These are phyloP conservation scores for Zosterops hypoxanthus DNA, from an alignment of 2,113 vertebrate genomes.

Conservation along the genomic window DNA sequence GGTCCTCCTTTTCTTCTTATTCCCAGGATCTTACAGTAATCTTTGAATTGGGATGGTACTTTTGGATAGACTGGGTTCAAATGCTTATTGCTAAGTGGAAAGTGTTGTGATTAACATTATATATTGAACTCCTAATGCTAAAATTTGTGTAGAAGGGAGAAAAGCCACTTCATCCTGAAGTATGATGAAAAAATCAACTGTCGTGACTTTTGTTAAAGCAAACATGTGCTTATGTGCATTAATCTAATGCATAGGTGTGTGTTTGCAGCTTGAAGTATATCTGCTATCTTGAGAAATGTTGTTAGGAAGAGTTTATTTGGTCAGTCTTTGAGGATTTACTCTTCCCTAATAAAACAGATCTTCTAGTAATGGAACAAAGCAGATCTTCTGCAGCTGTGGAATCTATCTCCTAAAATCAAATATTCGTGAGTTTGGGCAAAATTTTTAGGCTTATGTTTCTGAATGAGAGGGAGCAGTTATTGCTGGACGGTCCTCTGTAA, in stretches of 20 bases:
- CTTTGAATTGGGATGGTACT: neutral
- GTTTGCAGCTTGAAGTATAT: neutral
- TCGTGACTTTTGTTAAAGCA: neutral
- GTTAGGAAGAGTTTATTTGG: neutral
- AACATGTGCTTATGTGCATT: too few species aligned
- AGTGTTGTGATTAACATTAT: neutral
- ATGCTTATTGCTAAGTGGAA: neutral
- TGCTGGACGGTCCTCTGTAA: neutral
- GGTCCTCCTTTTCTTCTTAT: neutral
- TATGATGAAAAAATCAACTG: neutral
- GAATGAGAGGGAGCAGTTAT: neutral
- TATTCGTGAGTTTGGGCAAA: neutral
- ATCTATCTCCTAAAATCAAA: neutral
- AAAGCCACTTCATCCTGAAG: neutral
- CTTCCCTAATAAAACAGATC: neutral
- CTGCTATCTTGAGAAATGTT: neutral
- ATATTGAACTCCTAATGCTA: neutral
- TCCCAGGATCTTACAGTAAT: neutral
- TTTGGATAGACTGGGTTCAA: neutral
- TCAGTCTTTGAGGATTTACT: neutral
- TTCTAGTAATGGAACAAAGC: neutral
- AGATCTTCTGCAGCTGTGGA: neutral
- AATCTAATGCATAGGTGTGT: neutral
- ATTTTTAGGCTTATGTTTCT: neutral
- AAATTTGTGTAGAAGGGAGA: neutral